Percentiles rank a stretch among this genome's conserved stretches.
Conservation (phyloP, 2,113 vertebrate genomes). For the Ranitomeya imitator region DNA sequence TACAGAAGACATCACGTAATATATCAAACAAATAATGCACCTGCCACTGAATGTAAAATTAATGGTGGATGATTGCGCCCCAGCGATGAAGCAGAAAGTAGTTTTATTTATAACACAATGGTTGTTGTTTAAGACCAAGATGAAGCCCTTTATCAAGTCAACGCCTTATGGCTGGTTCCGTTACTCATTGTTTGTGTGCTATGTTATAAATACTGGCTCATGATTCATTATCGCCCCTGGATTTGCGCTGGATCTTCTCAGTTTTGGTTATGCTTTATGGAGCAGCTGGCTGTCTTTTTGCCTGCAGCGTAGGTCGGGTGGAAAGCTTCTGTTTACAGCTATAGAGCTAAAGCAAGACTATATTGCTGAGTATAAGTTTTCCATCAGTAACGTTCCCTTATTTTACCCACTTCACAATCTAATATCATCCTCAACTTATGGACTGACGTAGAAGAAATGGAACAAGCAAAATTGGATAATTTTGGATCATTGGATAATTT, state of each 20-base stretch:
- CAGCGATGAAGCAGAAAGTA: neutral
- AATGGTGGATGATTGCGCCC: neutral
- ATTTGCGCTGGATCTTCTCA: slow-evolving; percentile 17
- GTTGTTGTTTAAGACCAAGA: neutral
- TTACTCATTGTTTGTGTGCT: slow-evolving; percentile 13
- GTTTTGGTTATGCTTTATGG: neutral
- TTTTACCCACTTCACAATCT: neutral
- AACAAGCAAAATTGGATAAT: neutral
- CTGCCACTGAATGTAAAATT: slow-evolving; percentile 1
- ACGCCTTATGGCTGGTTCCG: neutral
- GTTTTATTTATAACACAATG: slow-evolving; percentile 27
- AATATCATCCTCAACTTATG: neutral
- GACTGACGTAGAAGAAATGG: neutral
- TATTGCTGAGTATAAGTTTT: neutral
- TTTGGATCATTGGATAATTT: neutral
- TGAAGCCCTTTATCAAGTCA: neutral
- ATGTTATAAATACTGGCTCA: slow-evolving; percentile 2
- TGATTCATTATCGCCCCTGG: neutral
- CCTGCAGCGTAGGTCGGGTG: neutral
- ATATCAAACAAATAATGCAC: neutral
- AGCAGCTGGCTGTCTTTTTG: neutral
- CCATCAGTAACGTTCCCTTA: neutral
- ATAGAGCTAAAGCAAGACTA: neutral
- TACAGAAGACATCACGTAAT: neutral
- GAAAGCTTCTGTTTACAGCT: neutral